Base-by-base conservation (phyloP, 1,140 invertebrate genomes). In the Mycetomoellerius zeteki region DNA sequence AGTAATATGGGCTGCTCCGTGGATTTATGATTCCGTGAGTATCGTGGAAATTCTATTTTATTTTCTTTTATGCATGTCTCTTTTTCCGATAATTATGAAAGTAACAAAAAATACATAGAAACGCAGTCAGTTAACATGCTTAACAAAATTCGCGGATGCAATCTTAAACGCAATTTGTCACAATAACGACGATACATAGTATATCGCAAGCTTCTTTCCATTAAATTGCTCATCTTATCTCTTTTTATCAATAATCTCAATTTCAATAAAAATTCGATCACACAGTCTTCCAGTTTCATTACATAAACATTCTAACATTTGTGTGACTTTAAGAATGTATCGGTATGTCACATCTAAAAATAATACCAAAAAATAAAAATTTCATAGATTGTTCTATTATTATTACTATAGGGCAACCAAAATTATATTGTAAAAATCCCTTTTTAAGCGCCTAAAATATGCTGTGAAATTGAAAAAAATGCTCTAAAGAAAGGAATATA, bases 11-110 rank as follows among this genome's bases (percentile, higher is more conserved):
- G 19, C n/a, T 14, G 12, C 21, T 10, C 37, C 12, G 14, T 62
- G 5, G 1, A 71, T n/a, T n/a, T n/a, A n/a, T n/a, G n/a, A n/a
- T n/a, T n/a, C n/a, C n/a, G n/a, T n/a, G n/a, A n/a, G n/a, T n/a
- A n/a, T 50, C 12, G 14, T 62, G 5, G 1, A 71, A 73, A 84
- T 84, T 73, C 21, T 21, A 71, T 84, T 50, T 82, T 58, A 73
- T 43, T 19, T 81, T 37, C 21, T 56, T 12, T 37, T 81, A 30
- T n/a, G 24, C n/a, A 43, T 47, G 56, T 58, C 21, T 37, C 21
- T 33, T 14, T 33, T 14, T 6, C 19, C 27, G 7, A 78, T 64
- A 43, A 64, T 24, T 72, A 52, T 27, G 16, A 60, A 43, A 21
- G 4, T 37, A 76, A 19, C 56, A 62, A 43, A 69, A 75, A 62